Conservation (phyloP, 2,888 invertebrate genomes). For the Acronicta psi region DNA sequence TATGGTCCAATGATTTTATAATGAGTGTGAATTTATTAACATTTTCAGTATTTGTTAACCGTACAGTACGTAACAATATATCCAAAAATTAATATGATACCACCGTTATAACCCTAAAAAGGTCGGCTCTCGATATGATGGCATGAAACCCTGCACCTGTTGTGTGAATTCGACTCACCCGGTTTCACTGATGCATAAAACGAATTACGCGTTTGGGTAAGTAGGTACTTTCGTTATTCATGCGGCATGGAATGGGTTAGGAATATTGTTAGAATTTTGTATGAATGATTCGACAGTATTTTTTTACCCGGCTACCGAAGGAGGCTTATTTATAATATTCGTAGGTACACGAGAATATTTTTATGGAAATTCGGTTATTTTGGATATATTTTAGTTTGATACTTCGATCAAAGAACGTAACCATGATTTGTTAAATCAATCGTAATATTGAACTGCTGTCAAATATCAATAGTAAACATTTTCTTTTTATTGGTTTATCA, state of each 20-base stretch:
- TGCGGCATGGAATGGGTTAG: constrained; percentile 1
- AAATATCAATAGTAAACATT: too few species aligned
- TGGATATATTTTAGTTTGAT: too few species aligned
- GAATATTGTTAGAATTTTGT: background rate
- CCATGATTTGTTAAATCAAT: too few species aligned
- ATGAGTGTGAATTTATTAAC: constrained; percentile 20
- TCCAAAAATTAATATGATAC: constrained; percentile 23
- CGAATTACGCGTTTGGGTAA: constrained; percentile 19
- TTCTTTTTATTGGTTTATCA: too few species aligned
- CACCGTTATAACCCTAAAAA: constrained; percentile 28
- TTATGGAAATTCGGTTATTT: too few species aligned
- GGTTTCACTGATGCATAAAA: constrained; percentile 24
- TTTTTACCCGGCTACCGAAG: too few species aligned
- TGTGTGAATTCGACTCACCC: constrained; percentile 17
- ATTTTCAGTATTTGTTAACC: constrained; percentile 1
- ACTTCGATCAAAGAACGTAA: too few species aligned
- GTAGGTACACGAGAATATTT: too few species aligned
- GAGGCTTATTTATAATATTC: too few species aligned
- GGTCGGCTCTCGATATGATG: constrained; percentile 20
- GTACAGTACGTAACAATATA: constrained; percentile 19
- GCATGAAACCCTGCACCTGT: constrained; percentile 39
- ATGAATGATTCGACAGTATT: background rate
- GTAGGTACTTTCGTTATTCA: background rate
- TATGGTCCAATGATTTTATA: background rate
- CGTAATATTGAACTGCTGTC: too few species aligned